A percentile compares a stretch with the other conserved stretches of the same genome.
Conservation (phyloP, 2,888 invertebrate species). For the Helobdella robusta region DNA sequence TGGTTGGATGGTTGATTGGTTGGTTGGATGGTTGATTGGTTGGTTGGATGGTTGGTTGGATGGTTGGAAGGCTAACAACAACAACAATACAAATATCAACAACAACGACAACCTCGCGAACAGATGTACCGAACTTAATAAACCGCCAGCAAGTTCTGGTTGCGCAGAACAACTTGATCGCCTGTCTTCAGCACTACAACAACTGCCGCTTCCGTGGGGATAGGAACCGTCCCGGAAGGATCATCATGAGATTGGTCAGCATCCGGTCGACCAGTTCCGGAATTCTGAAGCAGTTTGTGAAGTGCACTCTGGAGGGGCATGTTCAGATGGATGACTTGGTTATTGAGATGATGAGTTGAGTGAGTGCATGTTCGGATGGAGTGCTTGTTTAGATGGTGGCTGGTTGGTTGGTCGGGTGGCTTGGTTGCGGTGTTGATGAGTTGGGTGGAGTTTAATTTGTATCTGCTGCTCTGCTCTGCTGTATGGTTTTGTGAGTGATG, state of each 20-base stretch:
- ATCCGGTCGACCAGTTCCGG: slow-evolving; percentile 10
- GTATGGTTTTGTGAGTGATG: too few relatives aligned
- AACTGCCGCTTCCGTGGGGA: slow-evolving; percentile 6
- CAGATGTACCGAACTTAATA: slow-evolving; percentile 14
- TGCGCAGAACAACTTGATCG: slow-evolving; percentile 14
- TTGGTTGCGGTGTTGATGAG: too few relatives aligned
- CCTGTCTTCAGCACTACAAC: slow-evolving; percentile 21
- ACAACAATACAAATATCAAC: not conserved
- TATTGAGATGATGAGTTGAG: slow-evolving; percentile 22
- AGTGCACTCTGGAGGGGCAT: slow-evolving; percentile 17
- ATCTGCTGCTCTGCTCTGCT: too few relatives aligned
- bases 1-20: not conserved
- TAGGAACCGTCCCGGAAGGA: not conserved
- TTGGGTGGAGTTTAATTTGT: too few relatives aligned
- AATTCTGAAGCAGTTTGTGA: slow-evolving; percentile 14
- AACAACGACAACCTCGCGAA: not conserved
- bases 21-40: not conserved
- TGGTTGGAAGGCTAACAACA: too few relatives aligned
- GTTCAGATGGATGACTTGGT: slow-evolving; percentile 22
- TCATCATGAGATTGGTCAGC: slow-evolving; percentile 9
- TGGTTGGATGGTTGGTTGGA: not conserved
- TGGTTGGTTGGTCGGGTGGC: too few relatives aligned
- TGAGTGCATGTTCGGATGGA: not conserved
- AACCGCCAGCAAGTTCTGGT: slow-evolving; percentile 14
- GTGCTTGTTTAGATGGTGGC: not conserved